Percentiles rank a stretch among this genome's conserved stretches.
Evolutionary conservation across 2,113 vertebrate genomes (phyloP).

Genomic region (Podarcis raffonei): DNA sequence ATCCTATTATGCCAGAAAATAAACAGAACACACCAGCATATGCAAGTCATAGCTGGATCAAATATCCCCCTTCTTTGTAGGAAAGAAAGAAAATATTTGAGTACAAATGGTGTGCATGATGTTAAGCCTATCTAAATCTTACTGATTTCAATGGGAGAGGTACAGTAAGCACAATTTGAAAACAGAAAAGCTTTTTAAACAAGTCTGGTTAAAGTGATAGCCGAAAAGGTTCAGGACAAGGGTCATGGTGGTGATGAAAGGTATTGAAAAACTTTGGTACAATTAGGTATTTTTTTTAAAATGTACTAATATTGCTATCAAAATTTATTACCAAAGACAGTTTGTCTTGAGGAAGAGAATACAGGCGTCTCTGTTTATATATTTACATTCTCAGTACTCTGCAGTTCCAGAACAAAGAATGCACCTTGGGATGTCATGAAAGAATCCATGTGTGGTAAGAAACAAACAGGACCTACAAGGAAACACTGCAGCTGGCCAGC

Average conservation of each 20-base stretch:
- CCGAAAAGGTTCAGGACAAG: background rate
- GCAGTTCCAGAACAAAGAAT: background rate
- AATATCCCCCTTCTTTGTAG: background rate
- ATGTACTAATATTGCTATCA: background rate
- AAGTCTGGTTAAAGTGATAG: background rate
- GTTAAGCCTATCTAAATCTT: background rate
- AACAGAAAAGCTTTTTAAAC: background rate
- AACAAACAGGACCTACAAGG: background rate
- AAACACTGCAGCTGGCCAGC: too few relatives aligned
- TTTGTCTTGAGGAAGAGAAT: background rate
- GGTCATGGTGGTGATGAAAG: too few relatives aligned
- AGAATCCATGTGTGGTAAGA: background rate
- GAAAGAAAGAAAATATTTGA: background rate
- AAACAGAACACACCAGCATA: background rate
- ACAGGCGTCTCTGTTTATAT: background rate
- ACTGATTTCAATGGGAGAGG: background rate
- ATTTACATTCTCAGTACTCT: background rate
- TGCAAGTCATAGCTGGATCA: slow-evolving; percentile 2
- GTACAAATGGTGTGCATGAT: background rate
- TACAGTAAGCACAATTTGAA: background rate
- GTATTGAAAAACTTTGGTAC: too few relatives aligned
- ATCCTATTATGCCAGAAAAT: slow-evolving; percentile 40
- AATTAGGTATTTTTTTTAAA: too few relatives aligned
- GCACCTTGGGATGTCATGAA: background rate
- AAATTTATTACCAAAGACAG: background rate